Conservation (phyloP, 2,888 invertebrate species). For the Dastarcus helophoroides region DNA sequence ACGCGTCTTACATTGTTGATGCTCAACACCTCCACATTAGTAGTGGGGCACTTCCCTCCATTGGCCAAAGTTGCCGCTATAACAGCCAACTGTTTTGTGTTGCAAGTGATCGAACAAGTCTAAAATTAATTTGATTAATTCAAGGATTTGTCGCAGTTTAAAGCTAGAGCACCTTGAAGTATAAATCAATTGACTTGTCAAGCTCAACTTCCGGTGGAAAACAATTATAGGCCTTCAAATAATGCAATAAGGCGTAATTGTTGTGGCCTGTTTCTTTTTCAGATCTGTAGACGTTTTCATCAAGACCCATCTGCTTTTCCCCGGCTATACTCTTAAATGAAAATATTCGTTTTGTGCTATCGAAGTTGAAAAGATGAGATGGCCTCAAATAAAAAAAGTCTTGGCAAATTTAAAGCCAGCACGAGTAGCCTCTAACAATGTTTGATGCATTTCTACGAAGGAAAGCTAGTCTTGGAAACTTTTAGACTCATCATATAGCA, state of each 20-base stretch:
- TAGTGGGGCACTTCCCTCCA: constrained; percentile 87
- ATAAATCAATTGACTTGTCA: constrained; percentile 83
- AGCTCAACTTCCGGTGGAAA: constrained; percentile 79
- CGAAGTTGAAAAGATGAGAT: too few relatives aligned
- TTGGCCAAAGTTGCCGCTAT: constrained; percentile 89
- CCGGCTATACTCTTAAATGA: constrained; percentile 57
- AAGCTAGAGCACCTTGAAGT: constrained; percentile 90
- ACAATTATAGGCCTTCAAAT: constrained; percentile 86
- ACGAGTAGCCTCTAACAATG: too few relatives aligned
- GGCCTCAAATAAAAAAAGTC: too few relatives aligned
- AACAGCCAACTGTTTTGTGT: constrained; percentile 76
- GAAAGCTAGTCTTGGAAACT: too few relatives aligned
- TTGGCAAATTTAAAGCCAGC: too few relatives aligned
- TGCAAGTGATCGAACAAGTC: constrained; percentile 87
- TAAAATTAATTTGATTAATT: constrained; percentile 33
- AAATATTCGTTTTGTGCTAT: too few relatives aligned
- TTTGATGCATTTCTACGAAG: too few relatives aligned
- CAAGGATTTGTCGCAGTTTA: not conserved
- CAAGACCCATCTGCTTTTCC: constrained; percentile 72
- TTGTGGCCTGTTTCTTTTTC: constrained; percentile 88
- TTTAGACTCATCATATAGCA: too few relatives aligned
- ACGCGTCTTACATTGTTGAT: constrained; percentile 82
- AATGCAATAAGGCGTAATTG: constrained; percentile 88
- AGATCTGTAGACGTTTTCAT: constrained; percentile 85
- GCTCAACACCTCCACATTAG: constrained; percentile 75